These are phyloP conservation scores for Perithous albicinctus DNA, from an alignment of 2,888 invertebrate genomes.

Conservation along the genomic window DNA sequence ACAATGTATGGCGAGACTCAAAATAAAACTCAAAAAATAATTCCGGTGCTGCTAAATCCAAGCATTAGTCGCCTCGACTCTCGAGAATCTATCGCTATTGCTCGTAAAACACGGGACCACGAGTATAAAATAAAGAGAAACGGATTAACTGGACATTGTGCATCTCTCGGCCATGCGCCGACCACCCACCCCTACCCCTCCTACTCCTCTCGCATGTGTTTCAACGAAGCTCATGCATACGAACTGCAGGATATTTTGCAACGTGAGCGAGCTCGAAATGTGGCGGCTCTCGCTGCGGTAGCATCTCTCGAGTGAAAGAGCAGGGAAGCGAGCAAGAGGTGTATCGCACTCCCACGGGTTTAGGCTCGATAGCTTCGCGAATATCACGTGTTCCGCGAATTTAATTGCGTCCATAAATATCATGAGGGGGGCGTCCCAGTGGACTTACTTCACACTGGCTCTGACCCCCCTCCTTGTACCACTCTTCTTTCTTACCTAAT, in stretches of 20 bases:
- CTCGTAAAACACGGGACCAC: slow-evolving; percentile 76
- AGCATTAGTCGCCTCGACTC: slow-evolving; percentile 10
- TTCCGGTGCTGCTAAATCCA: slow-evolving; percentile 15
- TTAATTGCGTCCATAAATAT: slow-evolving; percentile 83
- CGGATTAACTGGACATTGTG: slow-evolving; percentile 53
- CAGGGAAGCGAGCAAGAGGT: slow-evolving; percentile 37
- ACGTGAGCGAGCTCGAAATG: slow-evolving; percentile 26
- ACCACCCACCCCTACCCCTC: background rate
- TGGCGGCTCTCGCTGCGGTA: slow-evolving; percentile 23
- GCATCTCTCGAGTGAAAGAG: slow-evolving; percentile 34
- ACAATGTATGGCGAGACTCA: background rate
- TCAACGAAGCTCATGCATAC: slow-evolving; percentile 45
- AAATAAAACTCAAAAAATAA: background rate
- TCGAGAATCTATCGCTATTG: slow-evolving; percentile 67
- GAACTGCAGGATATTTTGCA: slow-evolving; percentile 32
- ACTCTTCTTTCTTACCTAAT: slow-evolving; percentile 48
- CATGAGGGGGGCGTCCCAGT: slow-evolving; percentile 36
- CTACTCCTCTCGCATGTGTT: background rate
- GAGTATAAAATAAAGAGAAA: slow-evolving; percentile 58
- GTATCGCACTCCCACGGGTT: slow-evolving; percentile 67
- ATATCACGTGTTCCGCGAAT: slow-evolving; percentile 75
- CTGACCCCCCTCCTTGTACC: background rate
- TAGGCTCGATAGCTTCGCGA: slow-evolving; percentile 68
- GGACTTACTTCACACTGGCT: slow-evolving; percentile 42
- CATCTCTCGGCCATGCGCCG: slow-evolving; percentile 29